Conservation (phyloP, 2,888 invertebrate genomes). For the Alitta virens region DNA sequence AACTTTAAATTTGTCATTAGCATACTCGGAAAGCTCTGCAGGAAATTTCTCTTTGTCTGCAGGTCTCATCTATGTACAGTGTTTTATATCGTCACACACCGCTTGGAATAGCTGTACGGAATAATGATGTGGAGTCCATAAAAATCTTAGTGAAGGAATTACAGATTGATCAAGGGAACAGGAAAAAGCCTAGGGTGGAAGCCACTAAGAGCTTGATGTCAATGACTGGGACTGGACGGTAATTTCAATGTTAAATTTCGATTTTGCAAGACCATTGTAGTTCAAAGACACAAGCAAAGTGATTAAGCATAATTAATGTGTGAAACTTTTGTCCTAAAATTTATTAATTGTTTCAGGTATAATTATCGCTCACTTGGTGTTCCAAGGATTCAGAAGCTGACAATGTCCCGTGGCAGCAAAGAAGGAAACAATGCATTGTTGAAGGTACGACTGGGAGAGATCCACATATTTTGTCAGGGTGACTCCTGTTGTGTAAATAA, state of each 20-base stretch:
- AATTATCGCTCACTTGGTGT: conserved; percentile 47
- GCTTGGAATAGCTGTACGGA: conserved; percentile 13
- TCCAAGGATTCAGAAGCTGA: conserved; percentile 53
- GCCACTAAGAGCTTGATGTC: conserved; percentile 13
- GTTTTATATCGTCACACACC: conserved; percentile 2
- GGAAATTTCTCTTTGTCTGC: not conserved
- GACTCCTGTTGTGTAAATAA: not conserved
- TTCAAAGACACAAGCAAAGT: not conserved
- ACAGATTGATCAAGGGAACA: conserved; percentile 20
- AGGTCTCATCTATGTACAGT: not conserved
- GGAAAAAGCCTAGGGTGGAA: conserved; percentile 20
- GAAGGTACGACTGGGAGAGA: conserved; percentile 40
- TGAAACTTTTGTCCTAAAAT: no score
- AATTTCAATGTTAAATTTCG: not conserved
- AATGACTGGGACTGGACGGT: conserved; percentile 17
- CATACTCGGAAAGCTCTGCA: no score
- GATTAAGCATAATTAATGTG: no score
- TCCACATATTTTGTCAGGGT: not conserved
- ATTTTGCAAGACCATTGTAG: not conserved
- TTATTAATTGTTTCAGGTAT: conserved; percentile 47
- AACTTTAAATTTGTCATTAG: no score
- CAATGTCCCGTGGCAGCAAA: conserved; percentile 57
- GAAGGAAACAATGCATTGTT: conserved; percentile 62
- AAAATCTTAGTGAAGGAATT: conserved; percentile 40
- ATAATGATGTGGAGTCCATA: conserved; percentile 36